These are phyloP conservation scores for Drosophila antonietae DNA, from an alignment of 2,888 invertebrate species.

Conservation along the genomic window DNA sequence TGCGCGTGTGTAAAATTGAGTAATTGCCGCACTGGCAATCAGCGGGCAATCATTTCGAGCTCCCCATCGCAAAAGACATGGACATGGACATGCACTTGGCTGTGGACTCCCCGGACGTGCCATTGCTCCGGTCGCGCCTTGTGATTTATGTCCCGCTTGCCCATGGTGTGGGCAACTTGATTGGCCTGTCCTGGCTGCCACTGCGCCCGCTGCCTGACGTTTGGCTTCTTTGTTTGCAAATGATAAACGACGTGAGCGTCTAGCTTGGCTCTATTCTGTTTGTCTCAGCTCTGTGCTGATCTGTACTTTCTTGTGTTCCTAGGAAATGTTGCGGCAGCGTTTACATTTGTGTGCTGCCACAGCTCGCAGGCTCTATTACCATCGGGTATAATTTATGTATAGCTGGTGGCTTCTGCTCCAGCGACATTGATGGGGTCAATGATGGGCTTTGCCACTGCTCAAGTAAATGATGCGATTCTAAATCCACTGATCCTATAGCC, in stretches of 20 bases:
- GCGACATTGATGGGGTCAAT: conserved; percentile 56
- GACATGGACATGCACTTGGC: conserved; percentile 44
- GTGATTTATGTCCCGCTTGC: conserved; percentile 76
- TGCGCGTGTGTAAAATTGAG: conserved; percentile 80
- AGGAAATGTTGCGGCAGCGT: conserved; percentile 57
- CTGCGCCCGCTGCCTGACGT: conserved; percentile 54
- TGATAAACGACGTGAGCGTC: conserved; percentile 74
- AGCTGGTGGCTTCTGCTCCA: conserved; percentile 47
- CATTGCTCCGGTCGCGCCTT: conserved; percentile 61
- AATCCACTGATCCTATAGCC: conserved; percentile 13
- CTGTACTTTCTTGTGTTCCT: conserved; percentile 42
- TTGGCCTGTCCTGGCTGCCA: conserved; percentile 57
- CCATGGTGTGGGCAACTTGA: conserved; percentile 67
- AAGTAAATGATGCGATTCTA: conserved; percentile 27
- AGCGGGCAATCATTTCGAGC: conserved; percentile 77
- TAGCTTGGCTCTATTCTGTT: background rate
- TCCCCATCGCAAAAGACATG: conserved; percentile 46
- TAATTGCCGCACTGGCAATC: conserved; percentile 79
- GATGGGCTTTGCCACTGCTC: conserved; percentile 45
- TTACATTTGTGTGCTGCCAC: conserved; percentile 52
- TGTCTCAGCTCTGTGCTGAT: conserved; percentile 5
- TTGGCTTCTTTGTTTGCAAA: conserved; percentile 76
- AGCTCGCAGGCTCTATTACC: conserved; percentile 57
- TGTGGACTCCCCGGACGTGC: conserved; percentile 46
- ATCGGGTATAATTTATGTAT: conserved; percentile 69